Conservation (phyloP, 2,113 vertebrate genomes). For the Aphyosemion australe region DNA sequence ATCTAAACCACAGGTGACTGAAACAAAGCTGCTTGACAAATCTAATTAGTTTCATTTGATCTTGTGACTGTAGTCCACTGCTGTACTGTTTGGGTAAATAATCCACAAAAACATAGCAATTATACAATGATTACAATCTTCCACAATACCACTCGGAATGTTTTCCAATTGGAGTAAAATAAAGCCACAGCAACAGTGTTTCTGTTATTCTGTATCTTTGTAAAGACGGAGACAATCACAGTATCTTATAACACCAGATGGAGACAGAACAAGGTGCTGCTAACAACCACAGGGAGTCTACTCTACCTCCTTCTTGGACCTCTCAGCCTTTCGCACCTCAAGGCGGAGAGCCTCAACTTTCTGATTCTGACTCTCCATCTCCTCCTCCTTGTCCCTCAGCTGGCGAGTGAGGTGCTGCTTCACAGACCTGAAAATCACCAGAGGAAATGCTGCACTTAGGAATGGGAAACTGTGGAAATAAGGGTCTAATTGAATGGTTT, state of each 20-base stretch:
- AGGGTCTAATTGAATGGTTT: too few species aligned
- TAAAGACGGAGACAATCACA: background rate
- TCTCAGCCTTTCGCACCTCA: constrained; percentile 95
- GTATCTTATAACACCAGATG: background rate
- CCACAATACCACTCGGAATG: background rate
- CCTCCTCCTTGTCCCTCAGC: constrained; percentile 97
- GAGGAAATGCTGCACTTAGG: background rate
- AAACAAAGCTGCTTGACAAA: background rate
- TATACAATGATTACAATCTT: background rate
- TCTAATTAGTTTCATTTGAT: too few species aligned
- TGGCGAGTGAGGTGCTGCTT: constrained; percentile 95
- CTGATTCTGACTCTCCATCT: constrained; percentile 91
- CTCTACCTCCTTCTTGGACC: constrained; percentile 96
- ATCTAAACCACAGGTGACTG: background rate
- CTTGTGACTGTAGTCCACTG: background rate
- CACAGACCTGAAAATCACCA: constrained; percentile 65
- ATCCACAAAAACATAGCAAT: background rate
- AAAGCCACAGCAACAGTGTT: background rate
- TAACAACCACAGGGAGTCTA: constrained; percentile 64
- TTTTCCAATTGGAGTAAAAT: background rate
- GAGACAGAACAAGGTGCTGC: constrained; percentile 13
- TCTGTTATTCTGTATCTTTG: background rate
- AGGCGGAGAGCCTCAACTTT: constrained; percentile 92
- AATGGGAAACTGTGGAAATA: too few species aligned
- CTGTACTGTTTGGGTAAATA: background rate